Conservation (phyloP, 1,140 invertebrate genomes). For the Berghia stephanieae region DNA sequence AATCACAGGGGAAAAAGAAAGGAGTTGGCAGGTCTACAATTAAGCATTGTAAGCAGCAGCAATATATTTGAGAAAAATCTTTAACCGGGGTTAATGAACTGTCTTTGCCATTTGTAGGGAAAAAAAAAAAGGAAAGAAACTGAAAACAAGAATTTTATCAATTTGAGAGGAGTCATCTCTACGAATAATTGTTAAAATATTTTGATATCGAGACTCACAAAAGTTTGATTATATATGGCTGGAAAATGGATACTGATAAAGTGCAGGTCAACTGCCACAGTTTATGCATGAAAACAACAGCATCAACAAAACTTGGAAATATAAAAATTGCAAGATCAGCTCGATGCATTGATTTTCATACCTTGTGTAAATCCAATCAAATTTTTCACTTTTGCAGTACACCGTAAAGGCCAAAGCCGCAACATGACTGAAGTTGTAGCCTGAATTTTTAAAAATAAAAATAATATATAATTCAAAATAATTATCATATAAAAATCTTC, state of each 20-base stretch:
- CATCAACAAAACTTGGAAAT: slow-evolving; percentile 2
- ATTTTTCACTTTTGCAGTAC: slow-evolving; percentile 31
- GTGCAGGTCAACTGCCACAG: neutral
- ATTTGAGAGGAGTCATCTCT: no score
- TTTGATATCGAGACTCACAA: neutral
- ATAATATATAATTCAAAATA: neutral
- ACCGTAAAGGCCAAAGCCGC: slow-evolving; percentile 46
- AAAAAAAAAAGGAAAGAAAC: no score
- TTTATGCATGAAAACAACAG: neutral
- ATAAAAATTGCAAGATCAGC: no score
- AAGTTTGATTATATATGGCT: neutral
- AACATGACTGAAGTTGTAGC: slow-evolving; percentile 38
- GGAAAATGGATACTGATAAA: neutral
- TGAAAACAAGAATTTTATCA: no score
- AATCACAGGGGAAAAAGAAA: no score
- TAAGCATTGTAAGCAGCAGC: no score
- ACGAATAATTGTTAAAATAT: neutral
- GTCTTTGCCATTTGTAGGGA: no score
- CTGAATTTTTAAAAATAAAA: slow-evolving; percentile 9
- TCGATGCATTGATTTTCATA: no score
- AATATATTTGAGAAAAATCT: no score
- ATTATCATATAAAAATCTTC: neutral
- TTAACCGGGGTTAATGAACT: no score
- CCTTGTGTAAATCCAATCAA: neutral
- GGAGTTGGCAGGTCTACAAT: no score